A percentile compares a stretch with the other conserved stretches of the same genome.
These are phyloP conservation scores for Nicator chloris DNA, from an alignment of 2,113 vertebrate genomes.

Conservation along the genomic window DNA sequence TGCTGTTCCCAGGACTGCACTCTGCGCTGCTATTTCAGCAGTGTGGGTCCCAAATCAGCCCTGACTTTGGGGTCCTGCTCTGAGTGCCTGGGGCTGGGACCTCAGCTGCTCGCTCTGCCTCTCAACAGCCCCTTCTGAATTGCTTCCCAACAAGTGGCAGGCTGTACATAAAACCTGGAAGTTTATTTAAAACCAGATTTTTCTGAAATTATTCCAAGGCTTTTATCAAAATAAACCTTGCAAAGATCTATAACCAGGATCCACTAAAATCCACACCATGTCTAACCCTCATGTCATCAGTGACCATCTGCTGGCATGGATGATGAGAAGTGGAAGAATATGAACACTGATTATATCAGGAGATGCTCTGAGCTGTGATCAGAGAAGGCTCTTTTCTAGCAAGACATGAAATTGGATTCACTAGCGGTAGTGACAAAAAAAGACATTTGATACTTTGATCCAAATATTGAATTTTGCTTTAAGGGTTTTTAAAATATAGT, in stretches of 20 bases:
- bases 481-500: not conserved
- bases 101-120: not conserved
- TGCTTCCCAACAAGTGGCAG: not conserved
- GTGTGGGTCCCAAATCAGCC: not conserved
- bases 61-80: not conserved
- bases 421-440: not conserved
- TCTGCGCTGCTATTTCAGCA: not conserved
- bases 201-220: not conserved
- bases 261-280: not conserved
- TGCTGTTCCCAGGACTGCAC: not conserved
- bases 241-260: not conserved
- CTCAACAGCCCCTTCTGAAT: not conserved
- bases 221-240: not conserved
- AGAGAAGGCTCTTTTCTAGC: not conserved
- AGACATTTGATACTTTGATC: not conserved
- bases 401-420: not conserved
- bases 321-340: not conserved
- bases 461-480: not conserved
- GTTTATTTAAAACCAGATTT: not conserved
- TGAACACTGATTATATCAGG: not conserved
- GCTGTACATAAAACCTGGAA: not conserved
- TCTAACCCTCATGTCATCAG: not conserved
- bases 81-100: not conserved
- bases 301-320: not conserved
- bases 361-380: not conserved